Percentiles rank a stretch among this genome's conserved stretches.
Conservation (phyloP, 2,113 vertebrate genomes). For the Hiodon tergisus region DNA sequence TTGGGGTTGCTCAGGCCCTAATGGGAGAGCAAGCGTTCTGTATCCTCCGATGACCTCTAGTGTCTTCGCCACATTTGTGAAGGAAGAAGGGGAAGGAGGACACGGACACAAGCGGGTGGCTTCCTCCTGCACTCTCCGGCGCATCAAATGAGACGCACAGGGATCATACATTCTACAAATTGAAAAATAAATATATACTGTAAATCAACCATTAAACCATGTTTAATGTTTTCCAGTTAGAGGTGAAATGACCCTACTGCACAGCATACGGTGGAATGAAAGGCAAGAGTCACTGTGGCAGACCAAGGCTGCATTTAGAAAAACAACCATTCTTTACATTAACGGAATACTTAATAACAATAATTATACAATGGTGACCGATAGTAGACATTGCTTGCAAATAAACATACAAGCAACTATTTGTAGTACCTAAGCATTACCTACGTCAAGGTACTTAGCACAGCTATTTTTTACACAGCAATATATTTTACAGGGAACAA, state of each 20-base stretch:
- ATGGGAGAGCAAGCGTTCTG: neutral
- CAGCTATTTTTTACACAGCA: conserved; percentile 63
- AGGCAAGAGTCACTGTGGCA: neutral
- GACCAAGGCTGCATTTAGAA: neutral
- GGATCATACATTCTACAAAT: too few species aligned
- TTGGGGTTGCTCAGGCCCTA: conserved; percentile 43
- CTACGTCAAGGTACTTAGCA: conserved; percentile 57
- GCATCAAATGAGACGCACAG: too few species aligned
- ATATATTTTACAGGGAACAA: conserved; percentile 33
- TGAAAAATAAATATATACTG: too few species aligned
- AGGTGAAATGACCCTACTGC: too few species aligned
- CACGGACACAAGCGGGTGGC: neutral
- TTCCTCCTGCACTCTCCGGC: too few species aligned
- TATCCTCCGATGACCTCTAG: neutral
- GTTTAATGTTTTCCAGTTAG: too few species aligned
- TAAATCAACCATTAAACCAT: too few species aligned
- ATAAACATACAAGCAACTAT: conserved; percentile 33
- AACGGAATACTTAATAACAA: conserved; percentile 51
- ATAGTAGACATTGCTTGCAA: conserved; percentile 51
- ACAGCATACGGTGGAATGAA: neutral
- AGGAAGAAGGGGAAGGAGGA: neutral
- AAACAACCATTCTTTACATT: conserved; percentile 22
- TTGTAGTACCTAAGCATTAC: conserved; percentile 37
- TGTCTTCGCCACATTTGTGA: neutral
- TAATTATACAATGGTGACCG: conserved; percentile 56